A percentile compares a stretch with the other conserved stretches of the same genome.
phyloP scores from a whole-genome alignment of 64 coral and sea anemone genomes.

The Stichodactyla helianthus region DNA sequence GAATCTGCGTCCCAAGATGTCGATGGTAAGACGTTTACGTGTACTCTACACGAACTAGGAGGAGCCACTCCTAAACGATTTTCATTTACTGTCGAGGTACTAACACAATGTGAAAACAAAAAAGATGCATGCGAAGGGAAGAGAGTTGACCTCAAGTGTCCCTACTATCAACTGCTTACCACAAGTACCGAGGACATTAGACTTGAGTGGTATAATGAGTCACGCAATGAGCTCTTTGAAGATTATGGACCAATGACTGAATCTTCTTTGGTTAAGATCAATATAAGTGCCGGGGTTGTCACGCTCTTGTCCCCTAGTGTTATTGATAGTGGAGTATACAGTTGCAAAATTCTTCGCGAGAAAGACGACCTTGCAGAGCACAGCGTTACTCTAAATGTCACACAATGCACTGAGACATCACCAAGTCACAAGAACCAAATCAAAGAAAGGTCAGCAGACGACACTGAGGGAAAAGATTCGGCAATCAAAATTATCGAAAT shows the following conservation, averaged over 20 bases:
- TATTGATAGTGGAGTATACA: background rate
- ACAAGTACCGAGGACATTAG: background rate
- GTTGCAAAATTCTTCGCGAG: background rate
- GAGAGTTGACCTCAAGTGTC: background rate
- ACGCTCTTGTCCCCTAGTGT: background rate
- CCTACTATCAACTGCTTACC: background rate
- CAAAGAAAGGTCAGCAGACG: background rate
- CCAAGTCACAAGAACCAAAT: background rate
- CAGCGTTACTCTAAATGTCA: background rate
- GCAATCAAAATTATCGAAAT: background rate
- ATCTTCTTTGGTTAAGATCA: background rate
- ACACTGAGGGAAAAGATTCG: background rate
- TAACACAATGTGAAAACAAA: background rate
- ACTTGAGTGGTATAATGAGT: background rate
- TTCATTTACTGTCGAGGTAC: background rate
- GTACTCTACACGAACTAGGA: background rate
- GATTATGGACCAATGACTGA: no score
- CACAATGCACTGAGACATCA: background rate
- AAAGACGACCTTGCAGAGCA: background rate
- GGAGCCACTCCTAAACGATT: background rate
- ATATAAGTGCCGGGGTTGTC: background rate
- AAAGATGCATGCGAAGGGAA: background rate
- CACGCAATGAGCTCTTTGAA: background rate
- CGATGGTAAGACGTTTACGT: background rate
- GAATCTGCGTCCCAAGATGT: background rate